Conservation (phyloP, 1,140 invertebrate genomes). For the Heterodera carotae region DNA sequence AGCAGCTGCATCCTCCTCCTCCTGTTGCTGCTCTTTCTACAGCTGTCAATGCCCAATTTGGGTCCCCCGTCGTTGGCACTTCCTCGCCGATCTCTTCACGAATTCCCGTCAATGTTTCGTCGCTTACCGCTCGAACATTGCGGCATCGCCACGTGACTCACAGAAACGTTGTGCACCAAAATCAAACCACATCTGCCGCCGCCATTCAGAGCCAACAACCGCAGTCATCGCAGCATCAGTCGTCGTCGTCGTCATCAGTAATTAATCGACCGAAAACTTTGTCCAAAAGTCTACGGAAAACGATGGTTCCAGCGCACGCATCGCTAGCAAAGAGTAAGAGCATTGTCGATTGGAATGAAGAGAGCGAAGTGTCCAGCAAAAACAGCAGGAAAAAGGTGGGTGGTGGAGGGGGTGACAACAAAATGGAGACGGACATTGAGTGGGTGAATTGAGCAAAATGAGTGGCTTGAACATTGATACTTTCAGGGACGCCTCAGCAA, state of each 20-base stretch:
- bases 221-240: not conserved
- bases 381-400: not conserved
- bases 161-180: not conserved
- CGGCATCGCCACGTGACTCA: no score
- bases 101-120: not conserved
- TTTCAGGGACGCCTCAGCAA: conserved; percentile 4
- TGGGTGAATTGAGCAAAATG: no score
- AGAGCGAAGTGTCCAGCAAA: not conserved
- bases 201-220: not conserved
- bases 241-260: not conserved
- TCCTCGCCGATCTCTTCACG: not conserved
- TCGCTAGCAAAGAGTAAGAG: not conserved
- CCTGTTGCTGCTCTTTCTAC: not conserved
- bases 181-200: not conserved
- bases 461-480: not conserved
- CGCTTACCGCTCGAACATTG: not conserved
- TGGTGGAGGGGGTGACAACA: not conserved
- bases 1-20: no score
- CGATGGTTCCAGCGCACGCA: no score
- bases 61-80: not conserved
- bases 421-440: not conserved
- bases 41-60: not conserved
- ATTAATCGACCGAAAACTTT: not conserved
- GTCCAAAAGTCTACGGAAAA: not conserved
- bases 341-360: not conserved